Evolutionary conservation across 2,888 invertebrate genomes (phyloP), one percentile per base, ranked within the genome.

Genomic region (Tortrix viridana): DNA sequence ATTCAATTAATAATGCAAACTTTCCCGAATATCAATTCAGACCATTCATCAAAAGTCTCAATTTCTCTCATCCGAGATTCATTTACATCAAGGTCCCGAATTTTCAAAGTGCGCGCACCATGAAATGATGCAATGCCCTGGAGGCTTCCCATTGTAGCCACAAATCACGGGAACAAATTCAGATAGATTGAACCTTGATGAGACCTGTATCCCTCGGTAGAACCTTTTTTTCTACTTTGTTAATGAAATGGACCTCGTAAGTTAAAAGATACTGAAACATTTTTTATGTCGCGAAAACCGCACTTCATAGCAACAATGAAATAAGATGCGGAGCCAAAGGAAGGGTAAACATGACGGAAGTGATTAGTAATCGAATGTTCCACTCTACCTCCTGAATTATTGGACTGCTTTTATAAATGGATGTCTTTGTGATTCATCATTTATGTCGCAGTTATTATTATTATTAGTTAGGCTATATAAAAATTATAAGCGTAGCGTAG

Each of bases 1-100:
- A 57, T 62, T 57, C 52, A 63, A 63, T 63, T 53, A 63, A 53
- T 57, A 63, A 53, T 43, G 18, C 52, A 53, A 63, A 57, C 56
- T 57, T 56, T 43, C 3, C 43, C 57, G 56, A 62, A 63, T 58
- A 58, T 53, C 57, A 58, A 63, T 63, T 58, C 52, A 7, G 26
- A 26, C 43, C 58, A 52, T 62, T 57, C 46, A 57, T 62, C 62
- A 62, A 57, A 56, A 62, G 57, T 62, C 52, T 41, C 37, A 46
- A 50, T 38, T 46, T 26, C 26, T 61, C 46, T 62, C 52, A 62
- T 46, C 41, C 12, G 38, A 44, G 44, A 52, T 50, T 63, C 48
- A 58, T 63, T 63, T 48, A 53, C 63, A 63, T 63, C 48, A 48
- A 47, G 41, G 43, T 48, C 52, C 52, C 43, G 41, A 53, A 43